Percentiles rank a stretch among this genome's conserved stretches.
Conservation (phyloP, 1,140 invertebrate species). For the Brachionus calyciflorus region DNA sequence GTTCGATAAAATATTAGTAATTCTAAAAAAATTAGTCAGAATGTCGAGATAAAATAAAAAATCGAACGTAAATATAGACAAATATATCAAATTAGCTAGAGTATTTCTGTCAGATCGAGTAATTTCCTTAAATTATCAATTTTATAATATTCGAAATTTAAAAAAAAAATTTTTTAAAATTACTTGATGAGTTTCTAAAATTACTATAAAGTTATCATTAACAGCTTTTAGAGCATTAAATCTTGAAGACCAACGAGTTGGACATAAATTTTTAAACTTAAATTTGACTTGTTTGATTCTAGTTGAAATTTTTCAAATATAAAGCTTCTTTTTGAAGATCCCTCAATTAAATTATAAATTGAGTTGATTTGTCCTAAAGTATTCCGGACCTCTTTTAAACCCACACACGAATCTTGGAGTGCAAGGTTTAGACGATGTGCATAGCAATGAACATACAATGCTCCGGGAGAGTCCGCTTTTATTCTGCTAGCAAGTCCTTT, state of each 20-base stretch:
- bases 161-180: not conserved
- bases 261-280: slow-evolving; percentile 12
- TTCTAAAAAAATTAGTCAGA: not conserved
- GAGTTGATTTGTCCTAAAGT: too few species aligned
- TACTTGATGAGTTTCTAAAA: not conserved
- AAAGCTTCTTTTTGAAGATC: not conserved
- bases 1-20: slow-evolving; percentile 1
- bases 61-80: slow-evolving; percentile 4
- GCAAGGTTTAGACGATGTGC: too few species aligned
- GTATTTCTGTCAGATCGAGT: not conserved
- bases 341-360: too few species aligned
- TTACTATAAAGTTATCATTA: not conserved
- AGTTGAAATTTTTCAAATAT: slow-evolving; percentile 32
- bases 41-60: slow-evolving; percentile 8
- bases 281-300: not conserved
- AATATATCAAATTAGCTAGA: not conserved
- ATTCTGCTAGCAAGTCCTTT: not conserved
- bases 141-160: not conserved
- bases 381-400: too few species aligned
- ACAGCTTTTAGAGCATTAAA: not conserved
- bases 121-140: not conserved
- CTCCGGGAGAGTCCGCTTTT: not conserved
- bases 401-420: too few species aligned
- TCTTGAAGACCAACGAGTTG: slow-evolving; percentile 20
- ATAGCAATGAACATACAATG: slow-evolving; percentile 18